These are phyloP conservation scores for Spodoptera litura DNA, from an alignment of 1,140 invertebrate genomes.

Conservation along the genomic window DNA sequence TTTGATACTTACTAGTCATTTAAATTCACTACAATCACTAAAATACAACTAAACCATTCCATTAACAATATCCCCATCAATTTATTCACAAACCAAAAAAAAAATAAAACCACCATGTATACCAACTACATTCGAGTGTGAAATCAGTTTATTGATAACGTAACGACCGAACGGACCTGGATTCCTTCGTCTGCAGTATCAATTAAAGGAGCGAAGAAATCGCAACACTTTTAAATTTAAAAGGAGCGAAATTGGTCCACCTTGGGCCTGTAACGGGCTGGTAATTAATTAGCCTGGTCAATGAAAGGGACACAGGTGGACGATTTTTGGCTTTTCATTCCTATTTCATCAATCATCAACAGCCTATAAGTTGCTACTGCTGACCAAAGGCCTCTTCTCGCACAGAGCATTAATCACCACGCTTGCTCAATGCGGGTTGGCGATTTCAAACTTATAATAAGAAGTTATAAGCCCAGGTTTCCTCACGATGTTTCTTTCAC, in stretches of 20 bases:
- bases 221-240: constrained; percentile 59
- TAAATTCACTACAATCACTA: neutral
- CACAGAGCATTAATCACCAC: too few relatives aligned
- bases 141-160: constrained; percentile 82
- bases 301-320: neutral
- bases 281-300: constrained; percentile 38
- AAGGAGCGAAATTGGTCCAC: constrained; percentile 54
- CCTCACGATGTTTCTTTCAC: too few relatives aligned
- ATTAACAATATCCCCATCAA: too few relatives aligned
- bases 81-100: too few relatives aligned
- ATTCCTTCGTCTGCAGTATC: constrained; percentile 72
- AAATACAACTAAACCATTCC: too few relatives aligned
- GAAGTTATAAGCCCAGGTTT: too few relatives aligned
- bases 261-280: constrained; percentile 33
- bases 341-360: too few relatives aligned
- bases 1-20: neutral
- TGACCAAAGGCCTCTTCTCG: too few relatives aligned
- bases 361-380: too few relatives aligned
- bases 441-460: too few relatives aligned
- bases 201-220: constrained; percentile 80
- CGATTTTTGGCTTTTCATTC: neutral
- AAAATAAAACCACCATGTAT: constrained; percentile 58
- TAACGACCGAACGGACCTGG: constrained; percentile 80
- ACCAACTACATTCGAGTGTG: constrained; percentile 65
- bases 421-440: too few relatives aligned